Conservation (phyloP, 64 coral and sea anemone species). For the Platygyra sinensis region DNA sequence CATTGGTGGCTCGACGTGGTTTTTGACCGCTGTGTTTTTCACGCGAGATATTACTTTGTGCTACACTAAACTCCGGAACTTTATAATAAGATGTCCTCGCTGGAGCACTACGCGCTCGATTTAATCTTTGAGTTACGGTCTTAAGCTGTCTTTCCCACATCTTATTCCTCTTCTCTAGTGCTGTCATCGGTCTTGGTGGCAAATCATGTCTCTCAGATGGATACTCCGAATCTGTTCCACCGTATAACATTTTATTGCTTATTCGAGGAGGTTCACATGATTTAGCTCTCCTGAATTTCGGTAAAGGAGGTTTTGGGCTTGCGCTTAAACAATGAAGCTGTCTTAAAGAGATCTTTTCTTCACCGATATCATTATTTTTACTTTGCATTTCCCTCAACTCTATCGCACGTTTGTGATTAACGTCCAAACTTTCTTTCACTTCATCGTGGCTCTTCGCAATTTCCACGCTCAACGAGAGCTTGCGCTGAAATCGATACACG, state of each 20-base stretch:
- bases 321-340: constrained; percentile 74
- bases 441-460: constrained; percentile 84
- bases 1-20: constrained; percentile 16
- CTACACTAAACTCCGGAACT: constrained; percentile 69
- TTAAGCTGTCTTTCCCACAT: constrained; percentile 83
- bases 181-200: constrained; percentile 82
- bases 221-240: not conserved
- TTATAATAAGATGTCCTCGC: constrained; percentile 61
- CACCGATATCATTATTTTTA: constrained; percentile 11
- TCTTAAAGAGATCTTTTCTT: constrained; percentile 52
- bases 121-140: constrained; percentile 76
- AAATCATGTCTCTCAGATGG: not conserved
- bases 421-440: constrained; percentile 44
- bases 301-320: constrained; percentile 80
- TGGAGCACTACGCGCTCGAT: constrained; percentile 81
- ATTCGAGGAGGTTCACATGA: constrained; percentile 56
- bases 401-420: constrained; percentile 4
- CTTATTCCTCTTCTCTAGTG: constrained; percentile 82
- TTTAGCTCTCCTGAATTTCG: constrained; percentile 70
- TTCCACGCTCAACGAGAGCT: constrained; percentile 78
- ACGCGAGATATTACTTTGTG: not conserved
- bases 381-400: constrained; percentile 14
- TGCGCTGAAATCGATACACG: constrained; percentile 78
- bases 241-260: not conserved
- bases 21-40: not conserved